Evolutionary conservation across 2,888 invertebrate genomes (phyloP).

Genomic region (Cryptocephalus primarius): DNA sequence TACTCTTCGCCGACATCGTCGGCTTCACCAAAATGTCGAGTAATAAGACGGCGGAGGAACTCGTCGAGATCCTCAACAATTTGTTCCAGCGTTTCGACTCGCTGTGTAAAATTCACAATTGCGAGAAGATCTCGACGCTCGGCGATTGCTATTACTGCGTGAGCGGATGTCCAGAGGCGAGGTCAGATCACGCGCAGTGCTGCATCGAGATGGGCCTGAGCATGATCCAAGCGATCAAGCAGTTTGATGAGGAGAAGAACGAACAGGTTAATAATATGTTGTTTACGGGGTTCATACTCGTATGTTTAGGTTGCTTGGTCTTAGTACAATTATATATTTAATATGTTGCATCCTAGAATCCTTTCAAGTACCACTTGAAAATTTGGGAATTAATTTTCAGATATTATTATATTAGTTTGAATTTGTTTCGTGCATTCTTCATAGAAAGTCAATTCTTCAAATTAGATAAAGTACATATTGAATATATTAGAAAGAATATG

Average conservation of each 20-base stretch:
- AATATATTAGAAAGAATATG: too few relatives aligned
- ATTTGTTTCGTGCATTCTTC: too few relatives aligned
- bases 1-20: slow-evolving; percentile 94
- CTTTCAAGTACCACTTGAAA: too few relatives aligned
- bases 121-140: slow-evolving; percentile 94
- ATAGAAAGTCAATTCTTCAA: too few relatives aligned
- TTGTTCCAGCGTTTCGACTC: slow-evolving; percentile 70
- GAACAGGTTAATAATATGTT: slow-evolving; percentile 86
- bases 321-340: too few relatives aligned
- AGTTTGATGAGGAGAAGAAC: slow-evolving; percentile 83
- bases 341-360: too few relatives aligned
- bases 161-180: slow-evolving; percentile 83
- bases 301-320: too few relatives aligned
- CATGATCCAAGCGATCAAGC: slow-evolving; percentile 87
- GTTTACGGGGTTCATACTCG: too few relatives aligned
- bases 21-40: slow-evolving; percentile 97
- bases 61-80: slow-evolving; percentile 91
- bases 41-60: slow-evolving; percentile 90
- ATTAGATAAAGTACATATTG: too few relatives aligned
- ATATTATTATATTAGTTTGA: too few relatives aligned
- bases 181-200: slow-evolving; percentile 84
- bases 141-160: slow-evolving; percentile 93
- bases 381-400: too few relatives aligned
- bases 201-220: slow-evolving; percentile 95
- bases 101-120: slow-evolving; percentile 76